phyloP scores from a whole-genome alignment of 2,113 vertebrate genomes.

The Meles meles region DNA sequence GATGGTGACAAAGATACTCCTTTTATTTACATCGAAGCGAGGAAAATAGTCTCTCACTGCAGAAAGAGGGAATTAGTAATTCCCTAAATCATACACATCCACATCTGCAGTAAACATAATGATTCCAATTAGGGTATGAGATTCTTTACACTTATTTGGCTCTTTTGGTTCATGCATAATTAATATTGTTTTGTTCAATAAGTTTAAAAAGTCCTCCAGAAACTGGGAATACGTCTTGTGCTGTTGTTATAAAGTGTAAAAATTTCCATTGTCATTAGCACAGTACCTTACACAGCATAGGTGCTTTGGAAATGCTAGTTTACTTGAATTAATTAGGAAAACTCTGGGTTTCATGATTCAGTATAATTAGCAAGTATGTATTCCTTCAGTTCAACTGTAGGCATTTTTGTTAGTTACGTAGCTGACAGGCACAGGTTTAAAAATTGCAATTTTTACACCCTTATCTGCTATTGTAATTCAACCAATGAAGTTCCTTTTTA shows the following conservation, averaged over 20 bases:
- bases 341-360: neutral
- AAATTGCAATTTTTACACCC: neutral
- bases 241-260: neutral
- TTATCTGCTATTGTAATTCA: neutral
- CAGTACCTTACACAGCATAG: neutral
- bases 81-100: neutral
- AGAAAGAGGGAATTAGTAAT: neutral
- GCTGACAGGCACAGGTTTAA: neutral
- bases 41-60: neutral
- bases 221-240: neutral
- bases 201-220: neutral
- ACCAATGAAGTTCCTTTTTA: neutral
- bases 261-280: neutral
- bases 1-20: neutral
- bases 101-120: neutral
- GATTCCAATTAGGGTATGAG: neutral
- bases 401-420: neutral
- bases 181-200: neutral
- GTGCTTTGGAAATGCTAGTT: neutral
- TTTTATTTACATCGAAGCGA: neutral
- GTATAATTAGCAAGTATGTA: neutral
- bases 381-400: neutral
- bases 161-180: neutral
- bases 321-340: slow-evolving; percentile 2
- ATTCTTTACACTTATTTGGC: neutral